Percentiles rank a stretch among this genome's conserved stretches.
phyloP scores from a whole-genome alignment of 2,888 invertebrate species.

The Cremastobaeus sp. region DNA sequence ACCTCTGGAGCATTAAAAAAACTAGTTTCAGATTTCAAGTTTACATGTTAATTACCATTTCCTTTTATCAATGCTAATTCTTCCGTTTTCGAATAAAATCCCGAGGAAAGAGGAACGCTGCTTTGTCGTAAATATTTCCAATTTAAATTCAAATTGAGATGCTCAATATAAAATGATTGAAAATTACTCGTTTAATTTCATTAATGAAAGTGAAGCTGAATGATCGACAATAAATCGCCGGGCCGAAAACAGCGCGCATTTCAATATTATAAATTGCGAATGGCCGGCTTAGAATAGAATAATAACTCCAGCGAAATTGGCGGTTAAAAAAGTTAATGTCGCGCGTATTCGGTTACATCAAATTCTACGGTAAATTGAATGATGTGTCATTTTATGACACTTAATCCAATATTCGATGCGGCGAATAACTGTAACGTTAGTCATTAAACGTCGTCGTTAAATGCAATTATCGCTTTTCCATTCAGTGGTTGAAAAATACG shows the following conservation, averaged over 20 bases:
- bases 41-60: no score
- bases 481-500: no score
- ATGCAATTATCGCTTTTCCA: slow-evolving; percentile 11
- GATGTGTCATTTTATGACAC: slow-evolving; percentile 48
- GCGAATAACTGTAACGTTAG: slow-evolving; percentile 46
- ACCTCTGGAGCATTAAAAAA: no score
- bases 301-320: slow-evolving; percentile 19
- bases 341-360: slow-evolving; percentile 38
- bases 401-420: slow-evolving; percentile 43
- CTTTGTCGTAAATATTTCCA: neutral
- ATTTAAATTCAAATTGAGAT: neutral
- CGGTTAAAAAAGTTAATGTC: slow-evolving; percentile 31
- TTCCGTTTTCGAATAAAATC: neutral
- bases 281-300: slow-evolving; percentile 19
- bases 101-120: neutral
- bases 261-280: slow-evolving; percentile 9
- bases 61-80: no score
- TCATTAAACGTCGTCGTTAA: slow-evolving; percentile 28
- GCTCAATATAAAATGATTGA: neutral
- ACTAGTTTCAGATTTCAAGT: no score
- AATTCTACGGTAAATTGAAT: slow-evolving; percentile 48
- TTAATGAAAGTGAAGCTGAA: slow-evolving; percentile 17
- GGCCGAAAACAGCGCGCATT: neutral
- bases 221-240: neutral
- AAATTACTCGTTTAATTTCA: slow-evolving; percentile 10